These are phyloP conservation scores for Trichonephila inaurata DNA, from an alignment of 1,140 invertebrate species.

Conservation along the genomic window DNA sequence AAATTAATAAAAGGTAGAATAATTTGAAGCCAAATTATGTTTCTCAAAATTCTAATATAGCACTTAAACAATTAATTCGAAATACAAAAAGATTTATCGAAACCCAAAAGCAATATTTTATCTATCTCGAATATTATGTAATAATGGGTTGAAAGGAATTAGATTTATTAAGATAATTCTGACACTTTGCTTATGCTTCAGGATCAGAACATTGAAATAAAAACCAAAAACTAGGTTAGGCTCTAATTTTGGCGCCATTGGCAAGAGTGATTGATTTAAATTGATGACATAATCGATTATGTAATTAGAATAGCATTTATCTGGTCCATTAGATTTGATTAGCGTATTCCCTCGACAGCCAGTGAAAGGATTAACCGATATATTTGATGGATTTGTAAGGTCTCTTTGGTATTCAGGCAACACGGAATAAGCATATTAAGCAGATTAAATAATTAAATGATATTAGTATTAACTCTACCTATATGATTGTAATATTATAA, in stretches of 20 bases:
- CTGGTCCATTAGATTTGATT: conserved; percentile 41
- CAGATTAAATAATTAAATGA: conserved; percentile 37
- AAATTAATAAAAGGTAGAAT: too few species aligned
- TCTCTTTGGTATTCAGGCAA: conserved; percentile 34
- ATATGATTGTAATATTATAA: too few species aligned
- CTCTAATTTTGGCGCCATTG: neutral
- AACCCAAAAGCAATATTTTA: too few species aligned
- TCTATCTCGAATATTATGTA: too few species aligned
- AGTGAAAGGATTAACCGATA: conserved; percentile 32
- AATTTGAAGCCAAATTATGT: too few species aligned
- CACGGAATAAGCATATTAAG: conserved; percentile 49
- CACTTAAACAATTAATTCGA: too few species aligned
- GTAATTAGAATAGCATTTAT: conserved; percentile 66
- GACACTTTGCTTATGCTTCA: too few species aligned
- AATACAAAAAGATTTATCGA: too few species aligned
- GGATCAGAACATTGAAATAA: neutral
- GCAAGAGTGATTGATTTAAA: neutral
- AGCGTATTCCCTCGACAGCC: neutral
- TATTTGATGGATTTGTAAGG: conserved; percentile 49
- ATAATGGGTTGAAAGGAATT: too few species aligned
- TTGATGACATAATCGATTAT: conserved; percentile 48
- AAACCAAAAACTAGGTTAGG: neutral
- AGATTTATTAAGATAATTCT: too few species aligned
- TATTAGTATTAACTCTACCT: neutral
- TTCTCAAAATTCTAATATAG: too few species aligned